Evolutionary conservation across 2,113 vertebrate genomes (phyloP).

Genomic region (Amazona guildingii): DNA sequence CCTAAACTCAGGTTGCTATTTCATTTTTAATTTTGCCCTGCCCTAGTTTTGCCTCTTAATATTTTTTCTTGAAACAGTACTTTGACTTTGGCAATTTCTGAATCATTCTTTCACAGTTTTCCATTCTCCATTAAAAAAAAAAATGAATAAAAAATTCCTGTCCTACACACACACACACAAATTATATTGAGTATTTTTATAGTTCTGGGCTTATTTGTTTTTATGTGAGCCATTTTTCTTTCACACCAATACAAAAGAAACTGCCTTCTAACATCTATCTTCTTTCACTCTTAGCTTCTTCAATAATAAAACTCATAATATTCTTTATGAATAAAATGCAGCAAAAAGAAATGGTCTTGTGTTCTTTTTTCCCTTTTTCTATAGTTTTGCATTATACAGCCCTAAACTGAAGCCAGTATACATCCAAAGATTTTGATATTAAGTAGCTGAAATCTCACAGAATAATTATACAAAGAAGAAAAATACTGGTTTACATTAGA

Average conservation of each 20-base stretch:
- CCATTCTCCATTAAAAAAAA: background rate
- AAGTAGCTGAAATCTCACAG: background rate
- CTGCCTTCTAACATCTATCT: conserved; percentile 25
- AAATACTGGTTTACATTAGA: background rate
- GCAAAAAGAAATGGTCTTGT: background rate
- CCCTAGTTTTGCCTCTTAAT: background rate
- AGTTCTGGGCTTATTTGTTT: conserved; percentile 1
- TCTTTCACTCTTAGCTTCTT: conserved; percentile 1
- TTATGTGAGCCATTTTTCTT: conserved; percentile 26
- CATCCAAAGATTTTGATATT: background rate
- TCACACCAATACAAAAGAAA: background rate
- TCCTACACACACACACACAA: background rate
- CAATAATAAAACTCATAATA: conserved; percentile 6
- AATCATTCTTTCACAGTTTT: background rate
- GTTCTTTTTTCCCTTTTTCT: background rate
- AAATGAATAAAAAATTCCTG: background rate
- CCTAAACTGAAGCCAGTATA: background rate
- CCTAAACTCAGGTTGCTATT: background rate
- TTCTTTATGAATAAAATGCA: background rate
- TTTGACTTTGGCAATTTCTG: background rate
- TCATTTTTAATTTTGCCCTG: background rate
- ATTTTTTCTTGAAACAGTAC: background rate
- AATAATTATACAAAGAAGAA: conserved; percentile 14
- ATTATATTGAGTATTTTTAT: conserved; percentile 22
- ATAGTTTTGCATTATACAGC: background rate